Conservation (phyloP, 2,888 invertebrate species). For the Sarcophaga variegata region DNA sequence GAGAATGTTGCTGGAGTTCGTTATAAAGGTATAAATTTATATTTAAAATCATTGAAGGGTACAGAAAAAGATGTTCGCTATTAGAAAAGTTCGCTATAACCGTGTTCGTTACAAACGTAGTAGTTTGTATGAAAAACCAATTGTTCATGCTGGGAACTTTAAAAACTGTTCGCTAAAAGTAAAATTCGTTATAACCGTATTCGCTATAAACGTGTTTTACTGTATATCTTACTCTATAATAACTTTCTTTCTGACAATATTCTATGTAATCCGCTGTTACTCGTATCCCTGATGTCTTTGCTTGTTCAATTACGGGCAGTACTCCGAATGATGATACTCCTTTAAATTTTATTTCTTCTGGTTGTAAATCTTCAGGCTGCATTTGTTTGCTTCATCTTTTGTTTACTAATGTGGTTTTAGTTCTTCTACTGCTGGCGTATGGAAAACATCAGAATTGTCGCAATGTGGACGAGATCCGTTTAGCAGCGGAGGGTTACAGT, state of each 20-base stretch:
- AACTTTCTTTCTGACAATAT: too few species aligned
- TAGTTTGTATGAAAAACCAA: background rate
- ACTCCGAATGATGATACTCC: too few species aligned
- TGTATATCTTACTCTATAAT: too few species aligned
- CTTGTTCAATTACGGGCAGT: too few species aligned
- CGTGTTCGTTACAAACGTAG: background rate
- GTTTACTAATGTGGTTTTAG: background rate
- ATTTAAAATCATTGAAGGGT: background rate
- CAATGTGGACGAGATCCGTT: background rate
- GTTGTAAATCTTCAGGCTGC: too few species aligned
- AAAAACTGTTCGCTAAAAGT: background rate
- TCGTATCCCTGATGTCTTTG: too few species aligned
- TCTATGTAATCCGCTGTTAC: too few species aligned
- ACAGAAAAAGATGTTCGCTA: background rate
- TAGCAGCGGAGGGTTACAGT: background rate
- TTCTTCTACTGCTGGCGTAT: background rate
- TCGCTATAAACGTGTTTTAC: slow-evolving; percentile 3
- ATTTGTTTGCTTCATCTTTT: too few species aligned
- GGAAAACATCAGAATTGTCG: background rate
- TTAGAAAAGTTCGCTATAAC: background rate
- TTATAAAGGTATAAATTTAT: background rate
- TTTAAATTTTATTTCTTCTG: too few species aligned
- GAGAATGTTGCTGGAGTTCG: too few species aligned
- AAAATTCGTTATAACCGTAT: slow-evolving; percentile 3
- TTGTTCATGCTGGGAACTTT: background rate